Conservation (phyloP, 2,113 vertebrate species). For the Anseranas semipalmata region DNA sequence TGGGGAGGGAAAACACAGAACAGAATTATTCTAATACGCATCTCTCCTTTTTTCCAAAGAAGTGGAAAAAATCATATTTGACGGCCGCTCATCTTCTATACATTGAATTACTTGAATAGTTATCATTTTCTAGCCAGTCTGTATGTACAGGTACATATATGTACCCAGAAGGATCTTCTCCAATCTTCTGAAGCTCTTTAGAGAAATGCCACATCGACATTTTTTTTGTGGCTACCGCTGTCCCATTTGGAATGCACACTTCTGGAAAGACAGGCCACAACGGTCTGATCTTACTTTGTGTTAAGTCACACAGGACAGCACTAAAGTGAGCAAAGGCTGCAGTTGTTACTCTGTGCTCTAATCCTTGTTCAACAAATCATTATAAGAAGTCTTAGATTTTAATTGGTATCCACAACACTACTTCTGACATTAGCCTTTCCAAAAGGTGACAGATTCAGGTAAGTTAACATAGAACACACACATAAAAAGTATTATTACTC, state of each 20-base stretch:
- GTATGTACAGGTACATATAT: neutral
- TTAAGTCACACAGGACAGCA: neutral
- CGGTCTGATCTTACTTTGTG: neutral
- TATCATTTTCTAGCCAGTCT: neutral
- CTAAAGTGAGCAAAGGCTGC: neutral
- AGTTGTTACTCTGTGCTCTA: neutral
- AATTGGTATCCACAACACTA: neutral
- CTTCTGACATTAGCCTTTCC: neutral
- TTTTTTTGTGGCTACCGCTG: neutral
- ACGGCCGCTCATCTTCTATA: neutral
- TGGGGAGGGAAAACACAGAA: neutral
- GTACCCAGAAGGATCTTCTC: neutral
- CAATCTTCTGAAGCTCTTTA: neutral
- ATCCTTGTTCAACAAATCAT: neutral
- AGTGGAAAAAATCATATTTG: accelerated
- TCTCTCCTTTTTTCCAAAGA: neutral
- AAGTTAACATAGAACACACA: neutral
- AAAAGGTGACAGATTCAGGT: neutral
- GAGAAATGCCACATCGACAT: accelerated
- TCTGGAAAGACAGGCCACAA: neutral
- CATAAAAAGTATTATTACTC: neutral
- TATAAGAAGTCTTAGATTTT: neutral
- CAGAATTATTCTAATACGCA: neutral
- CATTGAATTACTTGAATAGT: neutral
- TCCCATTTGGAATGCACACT: neutral